A percentile compares a stretch with the other conserved stretches of the same genome.
phyloP scores from a whole-genome alignment of 2,797 vertebrate genomes.

The Gallinago nigripennis region DNA sequence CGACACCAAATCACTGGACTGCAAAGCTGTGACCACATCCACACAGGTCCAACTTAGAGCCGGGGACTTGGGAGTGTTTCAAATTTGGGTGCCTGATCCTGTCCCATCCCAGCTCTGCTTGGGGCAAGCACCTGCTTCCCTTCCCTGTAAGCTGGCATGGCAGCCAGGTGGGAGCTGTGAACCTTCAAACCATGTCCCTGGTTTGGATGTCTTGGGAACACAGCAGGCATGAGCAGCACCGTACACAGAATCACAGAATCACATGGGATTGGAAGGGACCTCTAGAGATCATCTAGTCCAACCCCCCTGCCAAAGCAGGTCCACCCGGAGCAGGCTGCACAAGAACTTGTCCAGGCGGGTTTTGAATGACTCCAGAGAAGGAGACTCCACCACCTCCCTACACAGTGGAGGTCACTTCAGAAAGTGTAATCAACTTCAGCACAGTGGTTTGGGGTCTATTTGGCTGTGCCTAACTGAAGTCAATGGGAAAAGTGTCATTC shows the following conservation, averaged over 20 bases:
- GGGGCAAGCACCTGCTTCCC: not conserved
- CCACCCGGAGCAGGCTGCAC: too few species aligned
- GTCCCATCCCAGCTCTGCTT: not conserved
- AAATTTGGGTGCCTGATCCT: too few species aligned
- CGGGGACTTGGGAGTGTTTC: not conserved
- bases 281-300: too few species aligned
- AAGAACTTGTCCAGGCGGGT: too few species aligned
- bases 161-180: not conserved
- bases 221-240: fast-evolving
- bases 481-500: not conserved
- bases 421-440: fast-evolving
- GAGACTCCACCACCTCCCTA: too few species aligned
- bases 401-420: not conserved
- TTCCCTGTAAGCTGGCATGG: fast-evolving
- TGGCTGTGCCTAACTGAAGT: not conserved
- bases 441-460: fast-evolving
- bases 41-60: not conserved
- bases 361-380: too few species aligned
- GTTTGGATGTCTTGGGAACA: not conserved
- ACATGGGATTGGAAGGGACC: too few species aligned
- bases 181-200: fast-evolving
- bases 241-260: too few species aligned
- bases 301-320: too few species aligned
- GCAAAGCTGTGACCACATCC: not conserved
- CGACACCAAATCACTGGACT: not conserved